Conservation (phyloP, 2,888 invertebrate genomes). For the Chorisops tibialis region DNA sequence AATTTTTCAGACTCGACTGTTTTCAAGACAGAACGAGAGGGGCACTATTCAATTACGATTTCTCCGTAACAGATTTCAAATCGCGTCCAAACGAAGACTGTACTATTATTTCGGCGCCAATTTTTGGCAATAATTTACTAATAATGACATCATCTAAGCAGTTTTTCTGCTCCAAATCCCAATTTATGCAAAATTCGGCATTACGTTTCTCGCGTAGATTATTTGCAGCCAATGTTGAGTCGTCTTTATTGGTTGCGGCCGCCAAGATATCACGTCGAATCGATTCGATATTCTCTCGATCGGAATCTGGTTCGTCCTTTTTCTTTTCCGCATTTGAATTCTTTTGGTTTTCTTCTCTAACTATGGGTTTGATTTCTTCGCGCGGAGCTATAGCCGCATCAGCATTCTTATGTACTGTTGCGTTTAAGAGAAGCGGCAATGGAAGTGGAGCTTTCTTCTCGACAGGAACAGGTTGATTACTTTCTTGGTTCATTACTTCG, state of each 20-base stretch:
- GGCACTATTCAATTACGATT: constrained; percentile 6
- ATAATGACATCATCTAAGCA: constrained; percentile 37
- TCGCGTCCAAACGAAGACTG: constrained; percentile 46
- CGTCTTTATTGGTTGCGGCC: constrained; percentile 33
- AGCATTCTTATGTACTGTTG: constrained; percentile 35
- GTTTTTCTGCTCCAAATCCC: constrained; percentile 31
- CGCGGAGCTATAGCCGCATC: neutral
- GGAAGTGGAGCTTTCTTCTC: constrained; percentile 44
- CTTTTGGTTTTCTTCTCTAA: neutral
- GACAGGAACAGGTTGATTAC: constrained; percentile 20
- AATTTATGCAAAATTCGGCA: constrained; percentile 27
- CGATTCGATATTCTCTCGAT: constrained; percentile 42
- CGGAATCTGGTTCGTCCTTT: constrained; percentile 23
- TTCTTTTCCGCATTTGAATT: neutral
- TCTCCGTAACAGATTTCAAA: constrained; percentile 45
- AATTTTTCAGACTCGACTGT: neutral
- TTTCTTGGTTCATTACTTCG: constrained; percentile 36
- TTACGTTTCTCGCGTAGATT: constrained; percentile 33
- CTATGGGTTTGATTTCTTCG: neutral
- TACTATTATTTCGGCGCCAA: constrained; percentile 36
- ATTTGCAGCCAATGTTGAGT: constrained; percentile 12
- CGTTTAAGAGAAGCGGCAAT: constrained; percentile 43
- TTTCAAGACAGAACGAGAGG: neutral
- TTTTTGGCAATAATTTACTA: constrained; percentile 9
- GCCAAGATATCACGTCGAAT: constrained; percentile 47